A percentile compares a stretch with the other conserved stretches of the same genome.
Conservation (phyloP, 2,888 invertebrate species). For the Lagria hirta region DNA sequence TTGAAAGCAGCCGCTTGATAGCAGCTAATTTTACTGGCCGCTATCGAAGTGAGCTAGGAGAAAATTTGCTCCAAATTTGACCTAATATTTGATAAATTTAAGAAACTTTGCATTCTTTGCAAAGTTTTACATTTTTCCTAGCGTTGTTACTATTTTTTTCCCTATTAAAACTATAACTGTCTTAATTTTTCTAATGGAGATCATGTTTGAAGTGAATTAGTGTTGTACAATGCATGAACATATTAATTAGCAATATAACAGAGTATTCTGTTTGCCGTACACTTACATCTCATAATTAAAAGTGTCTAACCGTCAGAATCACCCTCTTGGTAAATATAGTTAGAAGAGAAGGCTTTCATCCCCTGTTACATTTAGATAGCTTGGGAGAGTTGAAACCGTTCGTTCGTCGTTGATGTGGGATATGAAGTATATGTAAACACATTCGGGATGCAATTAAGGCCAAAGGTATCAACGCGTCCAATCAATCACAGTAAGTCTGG, state of each 20-base stretch:
- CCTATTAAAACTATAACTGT: not conserved
- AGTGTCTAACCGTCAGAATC: conserved; percentile 43
- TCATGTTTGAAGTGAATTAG: conserved; percentile 9
- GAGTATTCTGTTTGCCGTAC: conserved; percentile 41
- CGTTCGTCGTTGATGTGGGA: conserved; percentile 39
- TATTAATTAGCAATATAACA: conserved; percentile 38
- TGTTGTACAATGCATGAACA: conserved; percentile 24
- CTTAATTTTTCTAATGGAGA: conserved; percentile 3
- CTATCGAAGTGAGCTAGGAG: no score
- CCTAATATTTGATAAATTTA: no score
- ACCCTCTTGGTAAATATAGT: conserved; percentile 44
- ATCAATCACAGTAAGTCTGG: conserved; percentile 54
- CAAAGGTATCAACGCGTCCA: conserved; percentile 51
- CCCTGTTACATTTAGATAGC: conserved; percentile 27
- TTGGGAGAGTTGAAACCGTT: conserved; percentile 21
- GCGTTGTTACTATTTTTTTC: not conserved
- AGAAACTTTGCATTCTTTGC: no score
- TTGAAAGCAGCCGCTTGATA: no score
- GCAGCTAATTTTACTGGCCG: not conserved
- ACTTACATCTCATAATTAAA: conserved; percentile 48
- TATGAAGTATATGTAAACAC: conserved; percentile 53
- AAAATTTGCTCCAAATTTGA: no score
- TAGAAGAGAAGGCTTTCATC: conserved; percentile 19
- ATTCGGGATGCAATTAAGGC: conserved; percentile 53
- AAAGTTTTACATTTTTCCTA: not conserved